Conservation (phyloP, 2,113 vertebrate species). For the Oncorhynchus tshawytscha region DNA sequence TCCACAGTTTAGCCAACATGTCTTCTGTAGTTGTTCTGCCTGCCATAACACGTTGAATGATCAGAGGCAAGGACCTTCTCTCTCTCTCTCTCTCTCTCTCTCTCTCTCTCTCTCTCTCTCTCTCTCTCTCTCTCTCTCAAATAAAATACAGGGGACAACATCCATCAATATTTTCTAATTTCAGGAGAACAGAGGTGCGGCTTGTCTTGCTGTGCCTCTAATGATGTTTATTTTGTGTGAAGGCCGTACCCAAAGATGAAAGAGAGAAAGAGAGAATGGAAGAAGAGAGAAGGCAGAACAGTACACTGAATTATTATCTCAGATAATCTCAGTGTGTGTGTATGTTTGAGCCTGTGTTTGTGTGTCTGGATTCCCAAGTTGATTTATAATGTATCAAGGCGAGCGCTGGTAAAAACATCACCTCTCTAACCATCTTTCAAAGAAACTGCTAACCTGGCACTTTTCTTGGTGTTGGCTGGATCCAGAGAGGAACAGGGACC, state of each 20-base stretch:
- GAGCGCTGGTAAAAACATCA: slow-evolving; percentile 46
- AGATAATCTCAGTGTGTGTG: slow-evolving; percentile 20
- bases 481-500: slow-evolving; percentile 26
- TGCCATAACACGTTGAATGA: not conserved
- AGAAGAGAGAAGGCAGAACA: too few species aligned
- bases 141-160: slow-evolving; percentile 21
- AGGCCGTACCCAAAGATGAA: not conserved
- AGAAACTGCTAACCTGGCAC: slow-evolving; percentile 45
- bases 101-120: not conserved
- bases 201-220: slow-evolving; percentile 32
- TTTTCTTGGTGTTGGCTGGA: slow-evolving; percentile 39
- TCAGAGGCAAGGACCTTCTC: not conserved
- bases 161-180: slow-evolving; percentile 38
- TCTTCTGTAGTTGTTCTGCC: not conserved
- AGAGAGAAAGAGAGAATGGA: not conserved
- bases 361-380: slow-evolving; percentile 47
- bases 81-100: not conserved
- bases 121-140: slow-evolving; percentile 2
- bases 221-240: slow-evolving; percentile 35
- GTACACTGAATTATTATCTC: too few species aligned
- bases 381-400: slow-evolving; percentile 72
- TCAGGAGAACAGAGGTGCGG: slow-evolving; percentile 13
- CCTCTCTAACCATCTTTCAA: slow-evolving; percentile 50
- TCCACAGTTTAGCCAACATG: slow-evolving; percentile 13
- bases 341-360: too few species aligned